These are phyloP conservation scores for Nephrotoma flavescens DNA, from an alignment of 2,888 invertebrate species.

Conservation along the genomic window DNA sequence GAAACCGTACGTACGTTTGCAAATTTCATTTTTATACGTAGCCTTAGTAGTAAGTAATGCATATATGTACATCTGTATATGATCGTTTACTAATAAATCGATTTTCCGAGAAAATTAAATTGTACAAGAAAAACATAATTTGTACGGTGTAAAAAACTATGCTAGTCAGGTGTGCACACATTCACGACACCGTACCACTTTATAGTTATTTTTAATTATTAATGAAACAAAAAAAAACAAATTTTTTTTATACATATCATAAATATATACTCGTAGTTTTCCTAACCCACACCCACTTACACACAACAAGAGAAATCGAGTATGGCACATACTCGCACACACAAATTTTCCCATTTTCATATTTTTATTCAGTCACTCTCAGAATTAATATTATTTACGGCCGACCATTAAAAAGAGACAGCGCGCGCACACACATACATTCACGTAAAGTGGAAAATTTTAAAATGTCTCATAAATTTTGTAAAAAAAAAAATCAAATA, in stretches of 20 bases:
- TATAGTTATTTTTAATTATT: not conserved
- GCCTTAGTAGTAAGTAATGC: not conserved
- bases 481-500: not conserved
- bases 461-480: not conserved
- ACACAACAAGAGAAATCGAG: not conserved
- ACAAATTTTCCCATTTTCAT: not conserved
- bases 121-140: not conserved
- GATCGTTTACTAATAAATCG: not conserved
- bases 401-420: not conserved
- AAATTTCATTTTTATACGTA: not conserved
- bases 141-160: not conserved
- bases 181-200: not conserved
- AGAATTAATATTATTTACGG: not conserved
- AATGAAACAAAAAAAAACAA: not conserved
- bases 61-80: not conserved
- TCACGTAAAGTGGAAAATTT: not conserved
- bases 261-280: not conserved
- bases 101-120: not conserved
- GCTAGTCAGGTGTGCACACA: not conserved
- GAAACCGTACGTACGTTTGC: not conserved
- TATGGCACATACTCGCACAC: not conserved
- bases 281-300: not conserved
- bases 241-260: not conserved
- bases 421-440: not conserved
- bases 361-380: not conserved